These are phyloP conservation scores for Apis florea DNA, from an alignment of 1,140 invertebrate genomes.

Conservation along the genomic window DNA sequence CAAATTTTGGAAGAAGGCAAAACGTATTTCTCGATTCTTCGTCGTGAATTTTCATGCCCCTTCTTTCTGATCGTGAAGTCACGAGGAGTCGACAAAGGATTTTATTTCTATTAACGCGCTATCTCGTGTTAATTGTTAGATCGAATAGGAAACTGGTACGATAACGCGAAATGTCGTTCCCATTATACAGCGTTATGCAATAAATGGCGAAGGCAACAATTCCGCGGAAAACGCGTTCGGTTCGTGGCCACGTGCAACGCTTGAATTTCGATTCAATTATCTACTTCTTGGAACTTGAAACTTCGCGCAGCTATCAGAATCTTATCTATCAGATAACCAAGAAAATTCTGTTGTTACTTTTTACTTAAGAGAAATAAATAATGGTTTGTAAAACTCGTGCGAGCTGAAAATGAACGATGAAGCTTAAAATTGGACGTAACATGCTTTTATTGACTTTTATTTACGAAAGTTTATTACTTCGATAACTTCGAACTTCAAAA, in stretches of 20 bases:
- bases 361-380: too few relatives aligned
- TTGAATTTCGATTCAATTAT: slow-evolving; percentile 23
- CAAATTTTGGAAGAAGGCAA: too few relatives aligned
- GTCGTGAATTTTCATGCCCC: not conserved
- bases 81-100: too few relatives aligned
- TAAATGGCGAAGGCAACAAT: not conserved
- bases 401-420: too few relatives aligned
- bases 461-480: too few relatives aligned
- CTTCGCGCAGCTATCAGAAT: not conserved
- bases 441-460: too few relatives aligned
- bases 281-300: not conserved
- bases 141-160: not conserved
- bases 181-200: slow-evolving; percentile 11
- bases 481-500: too few relatives aligned
- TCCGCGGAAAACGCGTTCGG: slow-evolving; percentile 3
- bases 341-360: too few relatives aligned
- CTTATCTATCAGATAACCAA: too few relatives aligned
- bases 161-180: slow-evolving; percentile 8
- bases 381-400: too few relatives aligned
- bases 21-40: not conserved
- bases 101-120: slow-evolving; percentile 9
- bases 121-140: slow-evolving; percentile 17
- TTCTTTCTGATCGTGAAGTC: not conserved
- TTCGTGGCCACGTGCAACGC: not conserved
- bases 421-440: too few relatives aligned